Evolutionary conservation across 2,113 vertebrate genomes (phyloP), one percentile per base, ranked within the genome.

Genomic region (Varanus salvator): DNA sequence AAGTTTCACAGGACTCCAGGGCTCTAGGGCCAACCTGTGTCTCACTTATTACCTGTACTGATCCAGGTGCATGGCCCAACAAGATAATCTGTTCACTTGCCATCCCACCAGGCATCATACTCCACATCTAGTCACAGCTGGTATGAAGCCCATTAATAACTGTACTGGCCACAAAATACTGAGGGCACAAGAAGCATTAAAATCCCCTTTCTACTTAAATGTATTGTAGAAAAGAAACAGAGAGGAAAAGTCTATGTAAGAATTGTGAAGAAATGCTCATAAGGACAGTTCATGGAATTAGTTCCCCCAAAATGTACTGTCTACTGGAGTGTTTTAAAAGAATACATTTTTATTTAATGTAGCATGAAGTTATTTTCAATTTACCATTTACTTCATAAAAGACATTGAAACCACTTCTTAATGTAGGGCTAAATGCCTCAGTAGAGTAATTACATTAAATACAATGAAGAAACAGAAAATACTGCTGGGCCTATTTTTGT

Each of bases 311-410:
- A 19, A 80, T 38, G 44, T 1, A 0, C 1, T 50, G 78, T 89
- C 25, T 75, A 15, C 27, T 74, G 68, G 15, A 91, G 86, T 23
- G 68, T 29, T 85, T 68, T n/a, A 23, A 86, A 90, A 90, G 2
- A 91, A 83, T 54, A 1, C 1, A 48, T 71, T 89, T 0, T n/a
- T 68, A 0, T 78, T 90, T 82, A 87, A 87, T 17, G 21, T 3
- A 50, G 9, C 25, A 38, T 69, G n/a, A 68, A 90, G 14, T 89
- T 31, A 0, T 44, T 88, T 76, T 25, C 29, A 38, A 19, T 82
- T 66, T 27, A 66, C 11, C 66, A 92, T 76, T 90, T 85, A 19
- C 2, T 85, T 93, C 34, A 88, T 72, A 78, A 92, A 69, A 85
- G 1, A 80, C 12, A 34, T n/a, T 31, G 44, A 4, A 0, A 75